Conservation (phyloP, 2,888 invertebrate genomes). For the Coelogynopora nodosa region DNA sequence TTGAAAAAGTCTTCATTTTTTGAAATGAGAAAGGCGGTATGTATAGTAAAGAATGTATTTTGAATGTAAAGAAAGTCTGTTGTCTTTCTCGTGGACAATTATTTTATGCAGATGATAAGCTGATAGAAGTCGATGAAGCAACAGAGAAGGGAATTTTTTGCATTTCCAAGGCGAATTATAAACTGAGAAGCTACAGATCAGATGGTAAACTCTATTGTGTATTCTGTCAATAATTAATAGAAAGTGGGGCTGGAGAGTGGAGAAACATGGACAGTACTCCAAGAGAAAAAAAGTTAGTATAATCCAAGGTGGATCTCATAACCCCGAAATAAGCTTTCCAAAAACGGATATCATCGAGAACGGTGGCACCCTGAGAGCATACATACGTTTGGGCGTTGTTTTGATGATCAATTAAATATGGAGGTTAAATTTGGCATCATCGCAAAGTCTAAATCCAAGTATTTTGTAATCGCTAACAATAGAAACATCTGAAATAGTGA, state of each 20-base stretch:
- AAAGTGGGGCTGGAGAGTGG: not conserved
- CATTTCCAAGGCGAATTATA: not conserved
- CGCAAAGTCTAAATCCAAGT: not conserved
- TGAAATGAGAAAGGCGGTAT: too few species aligned
- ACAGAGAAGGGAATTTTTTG: not conserved
- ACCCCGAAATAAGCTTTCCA: not conserved
- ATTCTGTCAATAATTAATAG: not conserved
- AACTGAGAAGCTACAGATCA: not conserved
- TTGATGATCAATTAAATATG: not conserved
- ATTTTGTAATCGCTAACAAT: not conserved
- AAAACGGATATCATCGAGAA: not conserved
- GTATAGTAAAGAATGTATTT: too few species aligned
- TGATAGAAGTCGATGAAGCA: not conserved
- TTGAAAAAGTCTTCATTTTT: too few species aligned
- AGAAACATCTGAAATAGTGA: not conserved
- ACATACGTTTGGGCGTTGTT: not conserved
- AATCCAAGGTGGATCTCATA: too few species aligned
- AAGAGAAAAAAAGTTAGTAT: not conserved
- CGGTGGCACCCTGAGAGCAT: not conserved
- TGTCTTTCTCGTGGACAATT: not conserved
- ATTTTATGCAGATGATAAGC: not conserved
- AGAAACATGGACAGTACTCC: not conserved
- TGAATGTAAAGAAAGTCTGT: too few species aligned
- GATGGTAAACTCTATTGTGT: not conserved
- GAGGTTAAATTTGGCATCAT: not conserved